Evolutionary conservation across 2,888 invertebrate genomes (phyloP).

Genomic region (Drosophila antonietae): DNA sequence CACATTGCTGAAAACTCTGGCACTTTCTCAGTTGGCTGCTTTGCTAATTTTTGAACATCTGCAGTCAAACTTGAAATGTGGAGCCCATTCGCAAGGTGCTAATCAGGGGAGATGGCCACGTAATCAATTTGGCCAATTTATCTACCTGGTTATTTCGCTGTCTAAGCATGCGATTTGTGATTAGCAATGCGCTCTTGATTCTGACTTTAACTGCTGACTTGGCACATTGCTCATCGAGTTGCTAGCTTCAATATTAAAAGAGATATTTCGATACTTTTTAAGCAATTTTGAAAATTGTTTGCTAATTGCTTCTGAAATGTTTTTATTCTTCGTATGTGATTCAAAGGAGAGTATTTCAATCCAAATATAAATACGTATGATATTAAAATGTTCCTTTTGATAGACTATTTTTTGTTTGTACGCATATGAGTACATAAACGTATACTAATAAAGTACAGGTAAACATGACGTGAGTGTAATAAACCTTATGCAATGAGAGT

Average conservation of each 20-base stretch:
- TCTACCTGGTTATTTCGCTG: slow-evolving; percentile 45
- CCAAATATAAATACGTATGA: background rate
- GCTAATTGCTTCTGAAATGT: background rate
- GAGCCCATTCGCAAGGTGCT: slow-evolving; percentile 60
- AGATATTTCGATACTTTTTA: background rate
- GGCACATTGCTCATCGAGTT: slow-evolving; percentile 8
- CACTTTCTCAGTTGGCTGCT: slow-evolving; percentile 56
- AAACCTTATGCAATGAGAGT: background rate
- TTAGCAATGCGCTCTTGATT: slow-evolving; percentile 28
- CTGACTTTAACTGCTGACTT: slow-evolving; percentile 28
- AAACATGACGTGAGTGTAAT: background rate
- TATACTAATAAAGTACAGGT: background rate
- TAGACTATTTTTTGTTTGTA: background rate
- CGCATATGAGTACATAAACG: background rate
- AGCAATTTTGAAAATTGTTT: background rate
- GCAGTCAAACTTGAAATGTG: slow-evolving; percentile 43
- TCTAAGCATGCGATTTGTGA: slow-evolving; percentile 52
- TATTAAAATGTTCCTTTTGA: background rate
- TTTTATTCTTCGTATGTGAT: background rate
- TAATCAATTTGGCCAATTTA: slow-evolving; percentile 58
- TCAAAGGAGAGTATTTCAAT: background rate
- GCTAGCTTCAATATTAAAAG: background rate
- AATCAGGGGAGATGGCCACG: slow-evolving; percentile 63
- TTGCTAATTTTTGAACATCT: slow-evolving; percentile 49
- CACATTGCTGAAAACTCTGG: slow-evolving; percentile 31